These are phyloP conservation scores for Micromesistius poutassou DNA, from an alignment of 2,797 vertebrate species.

Conservation along the genomic window DNA sequence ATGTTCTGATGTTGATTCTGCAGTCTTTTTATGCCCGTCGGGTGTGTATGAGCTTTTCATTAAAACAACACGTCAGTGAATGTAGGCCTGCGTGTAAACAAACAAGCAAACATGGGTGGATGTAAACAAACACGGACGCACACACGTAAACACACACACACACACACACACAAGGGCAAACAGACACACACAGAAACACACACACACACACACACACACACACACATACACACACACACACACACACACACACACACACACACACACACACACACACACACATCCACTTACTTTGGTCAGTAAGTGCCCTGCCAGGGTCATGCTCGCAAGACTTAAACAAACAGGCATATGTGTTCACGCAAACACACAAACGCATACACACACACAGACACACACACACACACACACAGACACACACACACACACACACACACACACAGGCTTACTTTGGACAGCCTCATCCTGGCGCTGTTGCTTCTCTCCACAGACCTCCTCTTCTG, in stretches of 20 bases:
- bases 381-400: constrained; percentile 37
- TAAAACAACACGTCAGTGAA: neutral
- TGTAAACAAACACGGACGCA: constrained; percentile 17
- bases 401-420: neutral
- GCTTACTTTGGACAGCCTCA: constrained; percentile 77
- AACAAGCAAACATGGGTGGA: neutral
- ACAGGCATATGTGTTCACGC: neutral
- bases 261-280: no score
- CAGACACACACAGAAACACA: constrained; percentile 2
- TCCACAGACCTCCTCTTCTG: constrained; percentile 65
- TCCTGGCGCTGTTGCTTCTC: constrained; percentile 65
- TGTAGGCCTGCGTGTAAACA: neutral
- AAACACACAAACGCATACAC: constrained; percentile 14
- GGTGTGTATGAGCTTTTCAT: neutral
- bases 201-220: no score
- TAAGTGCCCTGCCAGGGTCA: no score
- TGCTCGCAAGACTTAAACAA: no score
- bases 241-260: no score
- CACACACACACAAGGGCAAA: neutral
- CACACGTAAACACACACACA: constrained; percentile 30
- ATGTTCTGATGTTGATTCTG: neutral
- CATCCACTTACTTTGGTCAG: no score
- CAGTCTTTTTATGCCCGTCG: neutral
- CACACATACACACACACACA: no score
- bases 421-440: constrained; percentile 9